Conservation (phyloP, 2,797 vertebrate species). For the Chloroceryle amazona region DNA sequence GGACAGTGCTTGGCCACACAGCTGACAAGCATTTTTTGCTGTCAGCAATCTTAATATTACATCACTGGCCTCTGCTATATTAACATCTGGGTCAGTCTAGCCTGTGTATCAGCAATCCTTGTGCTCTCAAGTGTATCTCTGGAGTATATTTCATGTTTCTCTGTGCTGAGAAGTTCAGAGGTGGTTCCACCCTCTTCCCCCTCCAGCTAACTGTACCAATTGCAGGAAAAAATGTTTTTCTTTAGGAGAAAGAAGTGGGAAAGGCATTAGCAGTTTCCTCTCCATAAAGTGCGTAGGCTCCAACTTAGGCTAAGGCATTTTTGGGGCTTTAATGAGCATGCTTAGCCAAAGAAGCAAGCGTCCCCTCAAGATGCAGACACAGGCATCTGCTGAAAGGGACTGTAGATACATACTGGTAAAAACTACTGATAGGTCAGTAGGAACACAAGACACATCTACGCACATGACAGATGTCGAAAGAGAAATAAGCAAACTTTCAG, state of each 20-base stretch:
- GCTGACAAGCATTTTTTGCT: neutral
- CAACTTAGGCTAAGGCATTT: neutral
- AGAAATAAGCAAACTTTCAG: neutral
- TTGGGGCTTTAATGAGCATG: neutral
- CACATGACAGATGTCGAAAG: neutral
- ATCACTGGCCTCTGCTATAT: neutral
- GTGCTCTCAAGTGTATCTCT: neutral
- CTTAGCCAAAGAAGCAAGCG: neutral
- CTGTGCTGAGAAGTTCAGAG: neutral
- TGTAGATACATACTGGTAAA: neutral
- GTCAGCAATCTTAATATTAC: neutral
- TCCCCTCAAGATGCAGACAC: neutral
- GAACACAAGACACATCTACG: neutral
- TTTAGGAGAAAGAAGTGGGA: neutral
- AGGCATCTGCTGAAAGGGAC: neutral
- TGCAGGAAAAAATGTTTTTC: neutral
- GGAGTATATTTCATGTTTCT: neutral
- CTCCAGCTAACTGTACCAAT: neutral
- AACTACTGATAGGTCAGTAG: neutral
- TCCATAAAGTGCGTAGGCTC: neutral
- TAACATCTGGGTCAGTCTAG: neutral
- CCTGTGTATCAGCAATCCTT: neutral
- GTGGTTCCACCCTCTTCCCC: rapidly evolving
- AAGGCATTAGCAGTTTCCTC: neutral
- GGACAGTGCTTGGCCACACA: neutral